Evolutionary conservation across 1,140 invertebrate genomes (phyloP), one percentile per base, ranked within the genome.

Genomic region (Apis florea): DNA sequence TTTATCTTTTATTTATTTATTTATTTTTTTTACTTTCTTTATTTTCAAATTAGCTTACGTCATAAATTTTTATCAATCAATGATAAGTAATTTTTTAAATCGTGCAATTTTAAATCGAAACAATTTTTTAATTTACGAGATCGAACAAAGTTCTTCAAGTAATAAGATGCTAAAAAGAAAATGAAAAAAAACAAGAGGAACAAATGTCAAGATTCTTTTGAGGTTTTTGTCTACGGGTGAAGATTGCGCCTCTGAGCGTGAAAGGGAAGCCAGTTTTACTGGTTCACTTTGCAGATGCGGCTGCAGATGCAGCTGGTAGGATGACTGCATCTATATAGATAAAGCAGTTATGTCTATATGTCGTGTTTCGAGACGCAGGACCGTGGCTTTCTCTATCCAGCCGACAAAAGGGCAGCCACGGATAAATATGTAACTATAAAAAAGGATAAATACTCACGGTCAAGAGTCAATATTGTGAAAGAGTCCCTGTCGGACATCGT

Each of bases 381-480:
- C 76, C 73, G 67, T 87, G 74, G 85, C 85, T 87, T 87, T 74
- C 86, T 87, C 84, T 79, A 74, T 68, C 74, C 77, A 77, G 49
- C 85, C 85, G 85, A 87, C 85, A 86, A 87, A 87, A 87, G 85
- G 77, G 73, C 85, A 86, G 77, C 59, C 85, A 81, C 73, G 66
- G 85, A 87, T 87, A 86, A 87, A 87, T 87, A 87, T 87, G 85
- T 87, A 87, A 87, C 85, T 87, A 87, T 87, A 87, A 88, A 88
- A 84, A 83, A 87, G 72, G 59, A 85, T 85, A 88, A 88, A 88
- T 87, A 87, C 88, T 90, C 84, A 85, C 85, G 89, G 85, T 86
- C 83, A 85, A 89, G 83, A 87, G 89, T 91, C 90, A 91, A 91
- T 91, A 91, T 91, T 91, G 85, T 90, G 72, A 84, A 79, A 88